phyloP scores from a whole-genome alignment of 2,113 vertebrate species.

The Aegotheles bennettii region DNA sequence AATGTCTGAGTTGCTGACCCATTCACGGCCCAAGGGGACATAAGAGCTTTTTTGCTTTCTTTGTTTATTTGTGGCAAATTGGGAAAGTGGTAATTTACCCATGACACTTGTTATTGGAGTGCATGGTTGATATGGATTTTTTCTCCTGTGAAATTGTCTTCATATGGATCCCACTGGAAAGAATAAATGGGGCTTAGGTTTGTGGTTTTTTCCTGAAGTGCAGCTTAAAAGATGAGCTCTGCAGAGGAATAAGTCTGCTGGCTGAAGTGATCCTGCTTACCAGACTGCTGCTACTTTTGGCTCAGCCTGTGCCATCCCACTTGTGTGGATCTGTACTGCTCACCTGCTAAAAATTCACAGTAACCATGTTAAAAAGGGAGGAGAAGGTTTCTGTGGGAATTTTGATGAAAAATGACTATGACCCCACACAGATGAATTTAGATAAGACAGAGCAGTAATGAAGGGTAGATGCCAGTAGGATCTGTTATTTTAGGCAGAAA shows the following conservation, averaged over 20 bases:
- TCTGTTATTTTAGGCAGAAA: constrained; percentile 41
- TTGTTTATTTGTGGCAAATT: constrained; percentile 28
- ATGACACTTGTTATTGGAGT: background rate
- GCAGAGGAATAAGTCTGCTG: background rate
- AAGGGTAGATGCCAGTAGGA: background rate
- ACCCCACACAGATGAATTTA: constrained; percentile 25
- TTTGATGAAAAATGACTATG: background rate
- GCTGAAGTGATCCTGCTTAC: background rate
- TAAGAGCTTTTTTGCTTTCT: constrained; percentile 2
- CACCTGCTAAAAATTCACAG: constrained; percentile 39
- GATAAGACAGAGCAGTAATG: background rate
- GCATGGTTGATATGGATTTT: background rate
- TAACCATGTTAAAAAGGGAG: background rate
- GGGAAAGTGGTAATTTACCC: constrained; percentile 14
- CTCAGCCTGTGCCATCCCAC: constrained; percentile 18
- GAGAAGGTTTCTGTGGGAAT: background rate
- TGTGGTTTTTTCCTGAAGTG: background rate
- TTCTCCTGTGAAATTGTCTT: background rate
- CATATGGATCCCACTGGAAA: background rate
- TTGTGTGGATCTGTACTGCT: background rate
- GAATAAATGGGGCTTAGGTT: background rate
- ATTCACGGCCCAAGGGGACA: background rate
- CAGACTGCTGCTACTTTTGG: constrained; percentile 29
- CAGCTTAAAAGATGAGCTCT: background rate
- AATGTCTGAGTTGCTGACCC: background rate